phyloP scores from a whole-genome alignment of 2,888 invertebrate genomes.

The Troides oblongomaculatus region DNA sequence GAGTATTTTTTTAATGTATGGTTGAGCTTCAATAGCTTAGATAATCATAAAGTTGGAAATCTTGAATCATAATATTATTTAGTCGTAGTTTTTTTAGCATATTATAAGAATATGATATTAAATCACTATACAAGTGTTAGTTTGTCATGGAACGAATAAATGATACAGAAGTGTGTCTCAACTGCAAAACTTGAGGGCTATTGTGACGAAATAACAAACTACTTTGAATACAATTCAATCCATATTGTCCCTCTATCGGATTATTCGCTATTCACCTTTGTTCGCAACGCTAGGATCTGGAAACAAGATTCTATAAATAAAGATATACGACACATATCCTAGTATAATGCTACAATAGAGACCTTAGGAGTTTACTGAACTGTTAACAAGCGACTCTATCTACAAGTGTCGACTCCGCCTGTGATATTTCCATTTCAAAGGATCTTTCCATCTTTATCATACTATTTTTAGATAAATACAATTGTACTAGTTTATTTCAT shows the following conservation, averaged over 20 bases:
- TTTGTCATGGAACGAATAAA: neutral
- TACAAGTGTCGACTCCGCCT: constrained; percentile 4
- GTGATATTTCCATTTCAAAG: constrained; percentile 15
- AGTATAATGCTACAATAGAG: constrained; percentile 13
- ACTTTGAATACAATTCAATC: constrained; percentile 12
- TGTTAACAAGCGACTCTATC: constrained; percentile 1
- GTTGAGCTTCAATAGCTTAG: too few species aligned
- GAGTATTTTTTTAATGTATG: too few species aligned
- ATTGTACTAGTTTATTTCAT: neutral
- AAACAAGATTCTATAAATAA: constrained; percentile 15
- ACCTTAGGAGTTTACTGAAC: constrained; percentile 17
- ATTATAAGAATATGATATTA: neutral
- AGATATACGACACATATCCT: constrained; percentile 7
- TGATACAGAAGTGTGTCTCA: neutral
- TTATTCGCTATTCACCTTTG: constrained; percentile 16
- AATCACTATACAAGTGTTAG: neutral
- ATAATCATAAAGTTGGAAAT: too few species aligned
- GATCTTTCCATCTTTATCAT: neutral
- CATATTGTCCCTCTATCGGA: constrained; percentile 5
- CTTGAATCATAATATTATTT: too few species aligned
- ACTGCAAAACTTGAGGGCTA: neutral
- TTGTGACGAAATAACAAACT: neutral
- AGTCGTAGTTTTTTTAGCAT: too few species aligned
- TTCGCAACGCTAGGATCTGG: constrained; percentile 17
- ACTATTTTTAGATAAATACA: neutral